Evolutionary conservation across 2,797 vertebrate species (phyloP), one percentile per base, ranked within the genome.

Genomic region (Eurystomus glaucurus): DNA sequence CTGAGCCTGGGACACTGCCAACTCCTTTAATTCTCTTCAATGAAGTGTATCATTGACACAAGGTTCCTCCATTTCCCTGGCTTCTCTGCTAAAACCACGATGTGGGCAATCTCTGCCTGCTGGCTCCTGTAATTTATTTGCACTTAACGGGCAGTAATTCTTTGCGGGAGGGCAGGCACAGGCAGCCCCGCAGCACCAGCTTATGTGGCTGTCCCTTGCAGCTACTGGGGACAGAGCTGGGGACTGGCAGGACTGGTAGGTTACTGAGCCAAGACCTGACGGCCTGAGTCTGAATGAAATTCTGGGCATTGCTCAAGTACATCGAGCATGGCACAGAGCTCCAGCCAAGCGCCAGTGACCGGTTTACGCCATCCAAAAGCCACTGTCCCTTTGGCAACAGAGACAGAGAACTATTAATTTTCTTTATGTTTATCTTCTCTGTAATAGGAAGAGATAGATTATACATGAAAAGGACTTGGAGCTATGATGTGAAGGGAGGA

Each of bases 321-420:
- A 14, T 8, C 0, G 0, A 66, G 39, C 31, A 54, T 1, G 10
- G 62, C 69, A 16, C 33, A 61, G 13, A 28, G 43, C 69, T 57
- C 19, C 0, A 0, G 37, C 55, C 50, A 71, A 60, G 39, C 0
- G 0, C 51, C 45, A 29, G 20, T 5, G 12, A 9, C 52, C 14
- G 31, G 33, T 33, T 48, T 76, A 33, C 58, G 39, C 28, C 35
- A 43, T 33, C 46, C 35, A 55, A 61, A 93, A 77, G 19, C 51
- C 17, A n/a, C 45, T 3, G 21, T 39, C 58, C 25, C 31, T 77
- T 50, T 66, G 41, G 58, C 31, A 66, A 33, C 18, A 45, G 0
- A 3, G 18, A 41, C 28, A 15, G 3, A 85, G 26, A 65, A 26
- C 31, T 54, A 20, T 4, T 78, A 1, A 4, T 19, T n/a, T 66